These are phyloP conservation scores for Neotragus pygmaeus DNA, from an alignment of 2,113 vertebrate genomes.

Conservation along the genomic window DNA sequence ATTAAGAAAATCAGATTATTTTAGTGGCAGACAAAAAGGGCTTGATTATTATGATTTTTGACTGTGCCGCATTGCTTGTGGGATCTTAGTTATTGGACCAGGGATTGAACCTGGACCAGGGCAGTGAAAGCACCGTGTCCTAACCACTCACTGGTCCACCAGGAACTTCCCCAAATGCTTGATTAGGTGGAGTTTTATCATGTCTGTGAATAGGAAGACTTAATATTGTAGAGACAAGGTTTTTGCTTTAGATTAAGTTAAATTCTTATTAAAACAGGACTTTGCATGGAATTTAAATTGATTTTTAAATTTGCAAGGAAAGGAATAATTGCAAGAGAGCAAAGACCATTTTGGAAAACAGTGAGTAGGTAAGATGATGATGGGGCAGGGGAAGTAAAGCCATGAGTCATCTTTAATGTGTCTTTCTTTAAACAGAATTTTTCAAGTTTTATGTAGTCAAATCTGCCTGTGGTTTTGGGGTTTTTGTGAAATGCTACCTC, in stretches of 20 bases:
- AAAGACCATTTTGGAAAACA: not conserved
- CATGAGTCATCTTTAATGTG: not conserved
- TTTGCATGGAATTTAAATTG: not conserved
- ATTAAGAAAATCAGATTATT: not conserved
- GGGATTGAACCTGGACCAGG: not conserved
- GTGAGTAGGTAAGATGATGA: not conserved
- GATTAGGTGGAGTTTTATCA: not conserved
- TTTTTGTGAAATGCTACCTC: conserved; percentile 9
- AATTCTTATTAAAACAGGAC: not conserved
- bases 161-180: not conserved
- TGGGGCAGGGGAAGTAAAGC: not conserved
- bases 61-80: not conserved
- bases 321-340: not conserved
- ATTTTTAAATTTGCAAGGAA: not conserved
- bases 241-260: not conserved
- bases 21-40: not conserved
- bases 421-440: not conserved
- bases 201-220: not conserved
- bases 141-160: not conserved
- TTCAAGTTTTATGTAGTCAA: not conserved
- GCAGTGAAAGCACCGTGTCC: not conserved
- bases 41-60: not conserved
- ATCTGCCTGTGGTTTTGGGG: conserved; percentile 16
- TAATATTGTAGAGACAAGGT: not conserved
- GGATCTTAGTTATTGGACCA: not conserved